Evolutionary conservation across 2,113 vertebrate species (phyloP), one percentile per base, ranked within the genome.

Genomic region (Neodontobutis hainanensis): DNA sequence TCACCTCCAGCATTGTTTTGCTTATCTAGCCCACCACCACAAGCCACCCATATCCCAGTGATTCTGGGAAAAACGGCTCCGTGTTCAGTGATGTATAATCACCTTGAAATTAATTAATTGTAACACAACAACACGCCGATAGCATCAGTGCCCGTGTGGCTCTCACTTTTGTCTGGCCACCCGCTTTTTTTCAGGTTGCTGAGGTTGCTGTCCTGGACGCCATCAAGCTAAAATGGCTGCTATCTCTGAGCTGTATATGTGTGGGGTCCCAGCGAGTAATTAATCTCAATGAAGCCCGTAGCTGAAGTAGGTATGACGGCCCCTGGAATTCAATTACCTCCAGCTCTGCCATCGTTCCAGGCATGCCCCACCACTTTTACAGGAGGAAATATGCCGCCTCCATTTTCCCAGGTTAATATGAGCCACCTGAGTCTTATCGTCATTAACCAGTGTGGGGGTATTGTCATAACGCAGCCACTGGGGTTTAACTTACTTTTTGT

Each of bases 231-330:
- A 94, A 94, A 92, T 90, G 92, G 92, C 92, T 88, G 92, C 92
- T 88, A 89, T 89, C 92, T 89, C 85, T 66, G 86, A 85, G 92
- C 91, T 83, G 92, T 88, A 34, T 43, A 86, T 92, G 92, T 77
- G 77, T 85, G 78, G 87, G 89, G 91, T 91, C 93, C 92, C 89
- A 87, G 93, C 91, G 48, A 94, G 94, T 96, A 97, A 97, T 98
- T 98, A 97, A 99, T 98, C 95, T 96, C 95, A 95, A 96, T 96
- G 95, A 97, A 90, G 94, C 92, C 91, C 91, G 82, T 92, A 94
- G 94, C 93, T 84, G 93, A 93, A 93, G 90, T 94, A 94, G 95
- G 94, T 95, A 95, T 93, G 94, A 95, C 92, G 94, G 94, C 93
- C 94, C 55, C 92, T 27, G 85, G 94, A 96, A 92, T 93, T 90